Base-by-base conservation (phyloP, 2,888 invertebrate species). In the Euphydryas editha region DNA sequence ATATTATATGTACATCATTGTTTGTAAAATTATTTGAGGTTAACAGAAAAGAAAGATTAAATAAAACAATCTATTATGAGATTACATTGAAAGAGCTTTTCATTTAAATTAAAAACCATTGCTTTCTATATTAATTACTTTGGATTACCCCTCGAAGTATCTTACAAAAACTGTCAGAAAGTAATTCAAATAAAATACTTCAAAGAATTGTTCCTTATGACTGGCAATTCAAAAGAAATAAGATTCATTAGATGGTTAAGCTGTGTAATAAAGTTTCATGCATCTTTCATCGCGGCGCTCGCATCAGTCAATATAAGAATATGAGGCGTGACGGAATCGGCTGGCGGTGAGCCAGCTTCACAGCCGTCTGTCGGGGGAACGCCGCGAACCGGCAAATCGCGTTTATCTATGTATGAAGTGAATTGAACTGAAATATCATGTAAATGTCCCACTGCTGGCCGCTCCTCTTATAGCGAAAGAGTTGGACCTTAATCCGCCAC, bases 341-440 rank as follows among this genome's bases (percentile, higher is more conserved):
- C 51, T 51, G 51, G 51, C 51, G 51, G n/a, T 8, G 51, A 51
- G 51, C 51, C 51, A 51, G n/a, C 30, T 24, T 47, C 47, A 47
- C 18, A 20, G 18, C 18, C 47, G 47, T 20, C 47, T 47, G 18
- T 18, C 46, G 13, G 20, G 47, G 20, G 20, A 1, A 18, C 5
- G 20, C 47, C 18, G 11, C 11, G 21, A 20, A 47, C 47, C 20
- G 47, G 20, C 13, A 47, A 47, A 47, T 47, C 18, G 18, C 13
- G 8, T 20, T 47, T 11, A 13, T 20, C 18, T 47, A 18, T 46
- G 17, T 46, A 46, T 46, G 46, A 30, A 30, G 30, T 5, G 30
- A 30, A 30, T 30, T 30, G 30, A 30, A 30, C 30, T 30, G 30
- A 30, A 30, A 30, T 30, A 24, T 2, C 24, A 2, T 24, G 2